These are phyloP conservation scores for Scaptodrosophila lebanonensis DNA, from an alignment of 1,140 invertebrate species.

Conservation along the genomic window DNA sequence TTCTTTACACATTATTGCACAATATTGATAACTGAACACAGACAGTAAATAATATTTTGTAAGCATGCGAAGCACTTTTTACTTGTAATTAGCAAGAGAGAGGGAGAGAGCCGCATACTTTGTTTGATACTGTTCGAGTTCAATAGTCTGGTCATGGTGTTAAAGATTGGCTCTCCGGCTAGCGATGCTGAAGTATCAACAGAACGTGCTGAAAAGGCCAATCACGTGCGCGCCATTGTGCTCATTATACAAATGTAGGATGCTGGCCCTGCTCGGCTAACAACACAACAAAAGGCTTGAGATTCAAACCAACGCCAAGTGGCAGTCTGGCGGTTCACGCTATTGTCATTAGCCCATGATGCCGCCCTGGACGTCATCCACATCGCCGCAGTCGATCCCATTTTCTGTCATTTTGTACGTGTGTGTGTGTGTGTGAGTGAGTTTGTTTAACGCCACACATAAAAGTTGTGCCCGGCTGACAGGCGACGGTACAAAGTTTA, in stretches of 20 bases:
- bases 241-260: conserved; percentile 64
- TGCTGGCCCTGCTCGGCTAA: too few species aligned
- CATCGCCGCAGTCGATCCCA: neutral
- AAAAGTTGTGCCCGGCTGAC: conserved; percentile 18
- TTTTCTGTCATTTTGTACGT: too few species aligned
- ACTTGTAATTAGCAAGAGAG: too few species aligned
- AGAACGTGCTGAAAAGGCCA: conserved; percentile 49
- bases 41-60: too few species aligned
- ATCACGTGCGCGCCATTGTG: conserved; percentile 63
- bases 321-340: neutral
- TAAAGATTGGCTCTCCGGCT: too few species aligned
- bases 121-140: too few species aligned
- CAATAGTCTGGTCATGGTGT: too few species aligned
- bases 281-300: conserved; percentile 39
- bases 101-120: too few species aligned
- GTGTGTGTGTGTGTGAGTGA: too few species aligned
- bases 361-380: neutral
- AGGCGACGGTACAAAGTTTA: conserved; percentile 29
- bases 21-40: too few species aligned
- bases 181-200: conserved; percentile 2
- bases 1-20: too few species aligned
- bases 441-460: neutral
- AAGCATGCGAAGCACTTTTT: too few species aligned
- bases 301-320: conserved; percentile 14
- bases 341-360: conserved; percentile 35